Evolutionary conservation across 2,888 invertebrate species (phyloP).

Genomic region (Lepidocyrtoides sp.): DNA sequence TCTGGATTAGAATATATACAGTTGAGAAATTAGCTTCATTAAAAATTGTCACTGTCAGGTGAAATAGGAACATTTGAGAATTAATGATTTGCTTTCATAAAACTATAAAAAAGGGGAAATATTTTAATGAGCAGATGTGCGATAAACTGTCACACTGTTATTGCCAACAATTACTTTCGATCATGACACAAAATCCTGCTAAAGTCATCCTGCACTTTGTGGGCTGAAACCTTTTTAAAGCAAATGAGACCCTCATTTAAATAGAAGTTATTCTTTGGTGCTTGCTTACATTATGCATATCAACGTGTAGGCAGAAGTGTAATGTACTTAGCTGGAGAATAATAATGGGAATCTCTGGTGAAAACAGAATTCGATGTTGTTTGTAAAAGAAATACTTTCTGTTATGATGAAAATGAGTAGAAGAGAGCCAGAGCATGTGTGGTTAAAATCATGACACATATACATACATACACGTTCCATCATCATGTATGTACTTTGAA

Average conservation of each 20-base stretch:
- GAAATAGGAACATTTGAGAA: not conserved
- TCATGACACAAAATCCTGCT: not conserved
- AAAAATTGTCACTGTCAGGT: not conserved
- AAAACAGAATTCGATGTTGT: no score
- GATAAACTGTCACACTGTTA: not conserved
- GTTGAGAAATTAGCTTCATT: slow-evolving; percentile 17
- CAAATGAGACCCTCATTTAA: not conserved
- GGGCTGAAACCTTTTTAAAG: not conserved
- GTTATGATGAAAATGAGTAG: no score
- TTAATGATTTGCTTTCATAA: slow-evolving; percentile 14
- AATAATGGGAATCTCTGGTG: not conserved
- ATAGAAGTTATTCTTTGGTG: not conserved
- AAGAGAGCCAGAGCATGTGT: no score
- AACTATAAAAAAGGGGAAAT: not conserved
- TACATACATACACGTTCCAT: no score
- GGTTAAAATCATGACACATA: no score
- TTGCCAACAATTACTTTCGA: not conserved
- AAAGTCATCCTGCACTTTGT: not conserved
- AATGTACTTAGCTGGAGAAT: not conserved
- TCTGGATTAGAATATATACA: no score
- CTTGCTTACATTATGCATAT: not conserved
- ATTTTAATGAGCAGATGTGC: not conserved
- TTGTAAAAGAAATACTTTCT: no score
- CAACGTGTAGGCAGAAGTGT: not conserved
- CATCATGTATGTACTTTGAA: not conserved